Evolutionary conservation across 2,113 vertebrate genomes (phyloP).

Genomic region (Cariama cristata): DNA sequence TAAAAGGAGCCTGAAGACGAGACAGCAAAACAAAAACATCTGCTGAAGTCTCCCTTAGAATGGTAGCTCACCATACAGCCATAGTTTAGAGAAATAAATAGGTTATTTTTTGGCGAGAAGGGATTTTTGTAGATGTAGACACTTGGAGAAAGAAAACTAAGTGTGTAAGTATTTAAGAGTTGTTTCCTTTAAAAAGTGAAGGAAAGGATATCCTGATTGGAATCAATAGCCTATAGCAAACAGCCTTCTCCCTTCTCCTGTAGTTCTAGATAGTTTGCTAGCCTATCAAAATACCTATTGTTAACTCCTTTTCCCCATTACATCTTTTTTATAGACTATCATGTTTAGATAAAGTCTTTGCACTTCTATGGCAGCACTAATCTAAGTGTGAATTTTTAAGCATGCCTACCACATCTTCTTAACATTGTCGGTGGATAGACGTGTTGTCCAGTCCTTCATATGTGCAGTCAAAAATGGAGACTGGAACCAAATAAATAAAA

Average conservation of each 20-base stretch:
- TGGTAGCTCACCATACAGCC: background rate
- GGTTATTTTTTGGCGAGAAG: accelerated
- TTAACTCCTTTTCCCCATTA: background rate
- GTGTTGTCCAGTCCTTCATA: background rate
- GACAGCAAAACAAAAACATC: conserved; percentile 19
- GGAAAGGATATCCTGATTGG: background rate
- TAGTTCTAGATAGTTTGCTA: background rate
- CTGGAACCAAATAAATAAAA: background rate
- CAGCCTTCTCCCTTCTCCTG: background rate
- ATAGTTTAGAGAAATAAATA: background rate
- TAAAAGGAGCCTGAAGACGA: conserved; percentile 70
- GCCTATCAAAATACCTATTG: background rate
- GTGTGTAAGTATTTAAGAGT: background rate
- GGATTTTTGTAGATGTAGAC: background rate
- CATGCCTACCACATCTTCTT: background rate
- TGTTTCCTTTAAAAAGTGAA: background rate
- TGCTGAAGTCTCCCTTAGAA: background rate
- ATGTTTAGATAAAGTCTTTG: background rate
- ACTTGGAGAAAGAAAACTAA: background rate
- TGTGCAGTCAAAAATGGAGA: background rate
- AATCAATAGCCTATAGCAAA: background rate
- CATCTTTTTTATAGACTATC: background rate
- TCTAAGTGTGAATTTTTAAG: background rate
- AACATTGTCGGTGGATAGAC: background rate
- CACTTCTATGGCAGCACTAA: background rate